Evolutionary conservation across 2,113 vertebrate genomes (phyloP).

Genomic region (Calidris pygmaea): DNA sequence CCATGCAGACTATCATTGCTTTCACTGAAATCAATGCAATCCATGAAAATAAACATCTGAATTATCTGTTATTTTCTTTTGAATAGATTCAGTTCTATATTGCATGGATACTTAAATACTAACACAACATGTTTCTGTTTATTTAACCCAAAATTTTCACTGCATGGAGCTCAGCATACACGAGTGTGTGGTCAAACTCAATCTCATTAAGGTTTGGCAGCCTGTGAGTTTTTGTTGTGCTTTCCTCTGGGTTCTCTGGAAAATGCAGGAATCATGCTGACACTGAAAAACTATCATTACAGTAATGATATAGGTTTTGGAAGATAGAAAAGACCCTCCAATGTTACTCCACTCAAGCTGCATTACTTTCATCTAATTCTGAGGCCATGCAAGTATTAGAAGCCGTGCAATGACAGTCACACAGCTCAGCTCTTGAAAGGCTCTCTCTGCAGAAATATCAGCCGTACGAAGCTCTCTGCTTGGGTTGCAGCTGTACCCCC

Average conservation of each 20-base stretch:
- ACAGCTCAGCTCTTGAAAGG: background rate
- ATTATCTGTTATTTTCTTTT: background rate
- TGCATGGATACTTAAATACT: background rate
- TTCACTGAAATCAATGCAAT: background rate
- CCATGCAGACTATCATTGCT: background rate
- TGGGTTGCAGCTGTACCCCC: background rate
- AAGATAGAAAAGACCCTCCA: background rate
- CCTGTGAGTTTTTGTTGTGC: background rate
- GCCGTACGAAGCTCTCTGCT: background rate
- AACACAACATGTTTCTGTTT: background rate
- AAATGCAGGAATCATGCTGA: background rate
- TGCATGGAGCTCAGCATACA: background rate
- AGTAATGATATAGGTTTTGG: background rate
- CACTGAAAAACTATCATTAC: background rate
- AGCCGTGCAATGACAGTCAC: background rate
- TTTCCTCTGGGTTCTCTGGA: slow-evolving; percentile 3
- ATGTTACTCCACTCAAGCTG: background rate
- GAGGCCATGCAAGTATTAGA: background rate
- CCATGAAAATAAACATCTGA: background rate
- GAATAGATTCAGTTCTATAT: background rate
- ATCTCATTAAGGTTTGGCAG: background rate
- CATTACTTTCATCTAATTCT: background rate
- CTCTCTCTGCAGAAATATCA: background rate
- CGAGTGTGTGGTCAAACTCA: background rate
- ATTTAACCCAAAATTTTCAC: background rate